phyloP scores from a whole-genome alignment of 2,888 invertebrate species.

The Phlogophora meticulosa region DNA sequence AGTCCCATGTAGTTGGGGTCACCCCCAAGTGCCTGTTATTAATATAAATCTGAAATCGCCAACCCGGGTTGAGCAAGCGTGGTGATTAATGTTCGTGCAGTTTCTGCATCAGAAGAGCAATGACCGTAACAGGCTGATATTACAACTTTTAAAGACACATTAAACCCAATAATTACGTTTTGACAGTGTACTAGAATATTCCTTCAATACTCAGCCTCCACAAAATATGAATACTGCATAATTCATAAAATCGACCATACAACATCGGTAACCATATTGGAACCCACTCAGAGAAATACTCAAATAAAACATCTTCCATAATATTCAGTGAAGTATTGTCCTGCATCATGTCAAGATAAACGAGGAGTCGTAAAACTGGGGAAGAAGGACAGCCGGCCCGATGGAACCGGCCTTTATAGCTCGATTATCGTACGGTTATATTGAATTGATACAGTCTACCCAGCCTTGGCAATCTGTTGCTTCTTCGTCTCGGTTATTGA shows the following conservation, averaged over 20 bases:
- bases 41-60: no score
- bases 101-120: no score
- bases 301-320: neutral
- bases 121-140: no score
- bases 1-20: no score
- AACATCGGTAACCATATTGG: neutral
- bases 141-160: no score
- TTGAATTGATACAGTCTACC: conserved; percentile 50
- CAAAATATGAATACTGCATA: neutral
- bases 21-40: no score
- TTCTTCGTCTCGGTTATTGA: conserved; percentile 71
- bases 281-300: neutral
- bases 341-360: conserved; percentile 74
- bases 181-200: no score
- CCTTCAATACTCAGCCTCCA: no score
- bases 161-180: no score
- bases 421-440: conserved; percentile 71
- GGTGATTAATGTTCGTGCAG: no score
- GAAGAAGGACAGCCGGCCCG: conserved; percentile 17
- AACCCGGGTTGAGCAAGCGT: no score
- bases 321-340: conserved; percentile 29
- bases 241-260: neutral
- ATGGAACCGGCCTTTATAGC: conserved; percentile 72
- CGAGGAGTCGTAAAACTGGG: conserved; percentile 65
- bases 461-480: conserved; percentile 66